phyloP scores from a whole-genome alignment of 2,113 vertebrate species.

The Sorex fumeus region DNA sequence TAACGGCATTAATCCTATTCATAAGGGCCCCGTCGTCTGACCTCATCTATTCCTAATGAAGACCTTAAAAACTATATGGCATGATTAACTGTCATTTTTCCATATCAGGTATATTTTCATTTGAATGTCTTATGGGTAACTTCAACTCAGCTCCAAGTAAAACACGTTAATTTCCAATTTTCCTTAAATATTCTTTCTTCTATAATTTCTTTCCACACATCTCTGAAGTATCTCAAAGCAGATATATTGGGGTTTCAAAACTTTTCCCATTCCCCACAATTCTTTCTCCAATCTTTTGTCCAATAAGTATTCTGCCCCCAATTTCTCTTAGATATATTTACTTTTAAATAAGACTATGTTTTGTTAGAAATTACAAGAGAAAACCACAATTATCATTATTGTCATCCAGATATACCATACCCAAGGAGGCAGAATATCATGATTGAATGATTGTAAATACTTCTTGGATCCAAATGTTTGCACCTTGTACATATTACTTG shows the following conservation, averaged over 20 bases:
- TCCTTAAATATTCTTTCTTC: background rate
- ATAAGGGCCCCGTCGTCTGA: background rate
- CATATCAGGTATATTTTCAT: background rate
- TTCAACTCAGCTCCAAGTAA: background rate
- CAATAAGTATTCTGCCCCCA: background rate
- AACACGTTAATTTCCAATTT: background rate
- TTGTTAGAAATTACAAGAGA: background rate
- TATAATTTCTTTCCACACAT: background rate
- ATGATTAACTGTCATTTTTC: background rate
- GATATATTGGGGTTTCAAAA: background rate
- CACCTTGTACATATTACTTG: background rate
- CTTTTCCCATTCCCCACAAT: background rate
- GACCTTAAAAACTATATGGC: background rate
- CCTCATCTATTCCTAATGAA: background rate
- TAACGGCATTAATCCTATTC: background rate
- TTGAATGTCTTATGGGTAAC: background rate
- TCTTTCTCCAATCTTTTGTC: background rate
- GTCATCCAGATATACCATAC: background rate
- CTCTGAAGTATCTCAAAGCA: background rate
- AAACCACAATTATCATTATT: background rate
- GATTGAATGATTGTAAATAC: background rate
- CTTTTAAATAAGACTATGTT: background rate
- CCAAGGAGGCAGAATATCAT: background rate
- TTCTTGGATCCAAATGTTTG: background rate
- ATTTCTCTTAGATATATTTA: background rate